A percentile compares a stretch with the other conserved stretches of the same genome.
These are phyloP conservation scores for Antechinus stuartii DNA, from an alignment of 2,113 vertebrate species.

Conservation along the genomic window DNA sequence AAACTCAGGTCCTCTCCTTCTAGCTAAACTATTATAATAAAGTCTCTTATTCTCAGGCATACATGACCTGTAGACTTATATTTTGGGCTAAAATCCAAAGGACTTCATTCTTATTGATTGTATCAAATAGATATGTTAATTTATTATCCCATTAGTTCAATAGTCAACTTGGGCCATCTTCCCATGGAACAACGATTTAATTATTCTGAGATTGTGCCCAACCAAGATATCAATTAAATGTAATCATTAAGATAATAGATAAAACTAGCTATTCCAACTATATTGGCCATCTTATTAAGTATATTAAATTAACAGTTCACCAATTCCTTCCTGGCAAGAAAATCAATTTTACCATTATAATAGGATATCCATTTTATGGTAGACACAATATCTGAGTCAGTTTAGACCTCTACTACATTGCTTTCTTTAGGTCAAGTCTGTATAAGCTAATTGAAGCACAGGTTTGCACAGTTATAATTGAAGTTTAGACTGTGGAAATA, in stretches of 20 bases:
- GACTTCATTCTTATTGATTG: slow-evolving; percentile 26
- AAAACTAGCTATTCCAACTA: neutral
- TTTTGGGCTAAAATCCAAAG: slow-evolving; percentile 10
- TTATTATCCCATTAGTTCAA: neutral
- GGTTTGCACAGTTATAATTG: neutral
- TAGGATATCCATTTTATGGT: neutral
- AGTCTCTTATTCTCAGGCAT: neutral
- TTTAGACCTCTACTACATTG: neutral
- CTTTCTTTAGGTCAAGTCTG: slow-evolving; percentile 10
- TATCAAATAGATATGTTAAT: neutral
- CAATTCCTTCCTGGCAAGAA: neutral
- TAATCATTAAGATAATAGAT: neutral
- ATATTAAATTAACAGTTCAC: neutral
- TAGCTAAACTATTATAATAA: slow-evolving; percentile 8
- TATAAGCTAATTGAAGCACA: neutral
- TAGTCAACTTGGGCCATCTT: neutral
- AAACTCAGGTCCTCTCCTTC: neutral
- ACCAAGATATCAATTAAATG: neutral
- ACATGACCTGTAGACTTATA: neutral
- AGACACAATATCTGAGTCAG: neutral
- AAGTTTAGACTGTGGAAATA: neutral
- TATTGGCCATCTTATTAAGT: slow-evolving; percentile 20
- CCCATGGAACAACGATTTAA: neutral
- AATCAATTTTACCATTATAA: slow-evolving; percentile 4
- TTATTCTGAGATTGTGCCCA: neutral